Evolutionary conservation across 2,888 invertebrate genomes (phyloP).

Genomic region (Drosophila recens): DNA sequence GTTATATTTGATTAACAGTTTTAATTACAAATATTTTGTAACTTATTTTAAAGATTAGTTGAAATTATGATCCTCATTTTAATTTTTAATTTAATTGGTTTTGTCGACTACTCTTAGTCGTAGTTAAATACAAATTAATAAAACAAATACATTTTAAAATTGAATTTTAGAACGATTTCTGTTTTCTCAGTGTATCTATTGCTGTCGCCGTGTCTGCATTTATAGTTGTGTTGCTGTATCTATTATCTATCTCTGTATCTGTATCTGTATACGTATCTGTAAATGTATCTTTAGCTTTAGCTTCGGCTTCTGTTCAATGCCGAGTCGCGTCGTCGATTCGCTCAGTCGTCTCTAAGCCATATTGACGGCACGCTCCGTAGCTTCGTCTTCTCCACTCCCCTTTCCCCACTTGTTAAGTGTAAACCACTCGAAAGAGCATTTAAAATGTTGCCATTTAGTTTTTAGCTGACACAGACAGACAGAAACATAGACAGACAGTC

Average conservation of each 20-base stretch:
- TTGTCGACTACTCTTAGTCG: too few relatives aligned
- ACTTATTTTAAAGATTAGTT: too few relatives aligned
- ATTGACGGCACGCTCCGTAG: conserved; percentile 78
- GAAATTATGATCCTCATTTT: too few relatives aligned
- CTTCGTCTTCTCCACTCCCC: conserved; percentile 29
- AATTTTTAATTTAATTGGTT: too few relatives aligned
- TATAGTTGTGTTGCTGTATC: conserved; percentile 6
- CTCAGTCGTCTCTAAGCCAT: conserved; percentile 71
- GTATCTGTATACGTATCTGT: conserved; percentile 30
- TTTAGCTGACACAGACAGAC: conserved; percentile 38
- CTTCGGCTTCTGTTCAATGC: conserved; percentile 68
- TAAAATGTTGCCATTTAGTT: conserved; percentile 64
- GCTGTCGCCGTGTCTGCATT: conserved; percentile 5
- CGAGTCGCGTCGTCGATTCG: conserved; percentile 56
- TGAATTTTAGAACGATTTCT: too few relatives aligned
- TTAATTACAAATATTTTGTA: too few relatives aligned
- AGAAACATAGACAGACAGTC: conserved; percentile 28
- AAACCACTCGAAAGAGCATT: conserved; percentile 45
- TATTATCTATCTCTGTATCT: conserved; percentile 42
- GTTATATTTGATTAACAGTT: too few relatives aligned
- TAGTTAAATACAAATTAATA: too few relatives aligned
- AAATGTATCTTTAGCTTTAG: conserved; percentile 23
- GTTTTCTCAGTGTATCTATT: conserved; percentile 3
- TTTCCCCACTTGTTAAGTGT: not conserved
- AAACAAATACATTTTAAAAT: too few relatives aligned